Base-by-base conservation (phyloP, 2,888 invertebrate species). In the Idaea dimidiata region DNA sequence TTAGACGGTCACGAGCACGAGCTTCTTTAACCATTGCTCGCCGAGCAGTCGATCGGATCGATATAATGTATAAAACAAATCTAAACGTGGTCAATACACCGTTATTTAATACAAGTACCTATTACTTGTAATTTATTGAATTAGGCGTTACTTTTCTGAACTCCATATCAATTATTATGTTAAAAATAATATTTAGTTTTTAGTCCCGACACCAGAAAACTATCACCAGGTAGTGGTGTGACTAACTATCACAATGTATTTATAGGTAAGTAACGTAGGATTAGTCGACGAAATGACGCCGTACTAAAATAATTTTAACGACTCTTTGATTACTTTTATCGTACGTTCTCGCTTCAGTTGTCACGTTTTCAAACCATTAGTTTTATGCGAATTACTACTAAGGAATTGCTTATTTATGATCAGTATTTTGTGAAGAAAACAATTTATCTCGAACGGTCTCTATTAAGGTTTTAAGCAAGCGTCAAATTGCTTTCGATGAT, bases 291-390 rank as follows among this genome's bases (percentile, higher is more conserved):
- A 74, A 81, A 83, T 83, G 83, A 83, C 77, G 78, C 76, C 79
- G 77, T 80, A 83, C 83, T 89, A 86, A 88, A 90, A 87, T 88
- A 88, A 89, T 90, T 88, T 81, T 91, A 91, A 92, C 86, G 90
- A 87, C 87, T 84, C 80, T 91, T 91, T 91, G 89, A 91, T 91
- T 89, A 91, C 89, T 91, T 91, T 91, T 92, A 92, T 92, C 91
- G 86, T 84, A 80, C 80, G 84, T 89, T 90, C 84, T 86, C 91
- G 86, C 87, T 89, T 89, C 84, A 89, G 83, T 88, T 87, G 89
- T 82, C 86, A 77, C 88, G 87, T 88, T 90, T 87, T 87, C 91
- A 71, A 85, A 80, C 89, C 91, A 91, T 92, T 92, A 89, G 89
- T 91, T 92, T 91, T 87, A 91, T 89, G 88, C 86, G 89, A 85